Percentiles rank a stretch among this genome's conserved stretches.
Evolutionary conservation across 1,140 invertebrate species (phyloP).

Genomic region (Chelonus insularis): DNA sequence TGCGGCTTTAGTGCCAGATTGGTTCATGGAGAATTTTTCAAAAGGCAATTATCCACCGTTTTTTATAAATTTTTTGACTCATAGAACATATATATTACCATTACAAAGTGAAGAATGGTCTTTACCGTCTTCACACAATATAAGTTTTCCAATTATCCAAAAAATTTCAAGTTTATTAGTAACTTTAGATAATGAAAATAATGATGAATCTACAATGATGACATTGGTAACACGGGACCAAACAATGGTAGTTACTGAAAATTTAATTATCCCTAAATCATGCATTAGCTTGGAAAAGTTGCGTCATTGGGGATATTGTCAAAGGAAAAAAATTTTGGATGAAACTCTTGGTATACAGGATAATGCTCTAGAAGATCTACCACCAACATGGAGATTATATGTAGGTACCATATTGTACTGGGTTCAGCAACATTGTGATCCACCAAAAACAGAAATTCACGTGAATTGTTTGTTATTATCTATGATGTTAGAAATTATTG

Average conservation of each 20-base stretch:
- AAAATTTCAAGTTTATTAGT: slow-evolving; percentile 70
- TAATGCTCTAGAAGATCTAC: slow-evolving; percentile 58
- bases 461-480: slow-evolving; percentile 66
- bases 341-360: slow-evolving; percentile 51
- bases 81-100: slow-evolving; percentile 68
- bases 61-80: slow-evolving; percentile 69
- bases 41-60: slow-evolving; percentile 63
- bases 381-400: slow-evolving; percentile 66
- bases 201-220: slow-evolving; percentile 44
- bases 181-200: slow-evolving; percentile 33
- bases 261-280: slow-evolving; percentile 38
- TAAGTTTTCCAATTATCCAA: slow-evolving; percentile 67
- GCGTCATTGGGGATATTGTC: slow-evolving; percentile 32
- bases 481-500: slow-evolving; percentile 66
- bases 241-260: slow-evolving; percentile 31
- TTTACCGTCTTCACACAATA: slow-evolving; percentile 63
- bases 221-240: slow-evolving; percentile 49
- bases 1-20: slow-evolving; percentile 57
- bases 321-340: slow-evolving; percentile 55
- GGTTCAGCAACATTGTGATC: slow-evolving; percentile 60
- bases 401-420: slow-evolving; percentile 70
- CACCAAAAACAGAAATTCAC: slow-evolving; percentile 56
- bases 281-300: slow-evolving; percentile 53
- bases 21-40: slow-evolving; percentile 68
- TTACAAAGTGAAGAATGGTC: slow-evolving; percentile 75